A percentile compares a stretch with the other conserved stretches of the same genome.
These are phyloP conservation scores for Macrosiphum euphorbiae DNA, from an alignment of 2,888 invertebrate genomes.

Conservation along the genomic window DNA sequence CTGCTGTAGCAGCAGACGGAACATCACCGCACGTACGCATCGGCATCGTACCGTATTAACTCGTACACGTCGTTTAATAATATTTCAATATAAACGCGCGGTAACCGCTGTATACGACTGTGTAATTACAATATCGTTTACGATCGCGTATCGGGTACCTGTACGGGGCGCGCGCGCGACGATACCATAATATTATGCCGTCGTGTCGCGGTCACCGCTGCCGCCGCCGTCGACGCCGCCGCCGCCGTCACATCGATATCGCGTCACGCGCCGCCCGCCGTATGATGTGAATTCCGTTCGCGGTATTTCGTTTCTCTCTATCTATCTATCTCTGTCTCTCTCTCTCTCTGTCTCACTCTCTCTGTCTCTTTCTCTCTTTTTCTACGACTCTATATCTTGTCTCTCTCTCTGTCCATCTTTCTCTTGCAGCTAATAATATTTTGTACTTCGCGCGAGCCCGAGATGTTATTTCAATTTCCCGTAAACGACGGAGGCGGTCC, in stretches of 20 bases:
- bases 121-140: neutral
- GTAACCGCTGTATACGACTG: neutral
- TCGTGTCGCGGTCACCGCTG: constrained; percentile 39
- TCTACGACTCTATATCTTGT: constrained; percentile 29
- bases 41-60: too few species aligned
- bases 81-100: neutral
- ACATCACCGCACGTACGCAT: neutral
- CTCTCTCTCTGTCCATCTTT: constrained; percentile 7
- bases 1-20: neutral
- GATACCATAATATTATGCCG: constrained; percentile 12
- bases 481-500: constrained; percentile 59
- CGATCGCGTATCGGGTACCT: neutral
- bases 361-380: neutral
- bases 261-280: constrained; percentile 14
- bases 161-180: constrained; percentile 18
- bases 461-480: constrained; percentile 59
- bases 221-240: constrained; percentile 42
- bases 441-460: neutral
- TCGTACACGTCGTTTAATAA: neutral
- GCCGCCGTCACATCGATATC: constrained; percentile 27
- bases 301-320: constrained; percentile 13
- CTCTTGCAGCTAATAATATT: neutral
- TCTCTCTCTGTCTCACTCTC: constrained; percentile 43
- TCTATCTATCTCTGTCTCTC: constrained; percentile 49
- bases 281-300: constrained; percentile 30